Base-by-base conservation (phyloP, 2,113 vertebrate genomes). In the Caracal caracal region DNA sequence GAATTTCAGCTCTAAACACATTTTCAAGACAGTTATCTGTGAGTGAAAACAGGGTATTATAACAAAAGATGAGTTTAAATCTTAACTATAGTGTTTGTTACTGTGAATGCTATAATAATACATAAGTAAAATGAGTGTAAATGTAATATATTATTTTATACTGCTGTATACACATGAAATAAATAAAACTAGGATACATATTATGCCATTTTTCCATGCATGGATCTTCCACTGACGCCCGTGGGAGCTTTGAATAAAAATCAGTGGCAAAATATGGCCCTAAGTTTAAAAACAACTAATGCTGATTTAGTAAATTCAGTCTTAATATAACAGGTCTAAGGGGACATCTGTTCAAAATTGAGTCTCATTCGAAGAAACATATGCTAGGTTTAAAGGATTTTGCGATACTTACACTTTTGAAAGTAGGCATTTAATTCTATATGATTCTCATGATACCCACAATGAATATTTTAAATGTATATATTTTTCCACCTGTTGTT, bases 111-210 rank as follows among this genome's bases (percentile, higher is more conserved):
- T 97, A 95, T 97, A 97, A 98, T 94, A 95, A 95, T 98, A 97
- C 97, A 95, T 98, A 97, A 96, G 97, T 96, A 97, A 96, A 97
- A 97, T 78, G 95, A 97, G 98, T 98, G 97, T 98, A 98, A 97
- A 98, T 98, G 98, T 98, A 97, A 97, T 98, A 97, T 97, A 98
- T 97, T 97, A 97, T 98, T 98, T 98, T 98, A 97, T 98, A 98
- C 95, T 97, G 95, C 96, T 98, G 97, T 98, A 98, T 96, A 97
- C 96, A 98, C 97, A 97, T 66, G 97, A 96, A 98, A 98, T 98
- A 95, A 98, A 98, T 97, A 98, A 97, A 98, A 96, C 80, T 98
- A 98, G 97, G 98, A 97, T 91, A 97, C 92, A 81, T 97, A 97
- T 92, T 93, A 94, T 92, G 53, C 83, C 88, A 65, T 93, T 88